A percentile compares a stretch with the other conserved stretches of the same genome.
These are phyloP conservation scores for Cydia pomonella DNA, from an alignment of 1,140 invertebrate genomes.

Conservation along the genomic window DNA sequence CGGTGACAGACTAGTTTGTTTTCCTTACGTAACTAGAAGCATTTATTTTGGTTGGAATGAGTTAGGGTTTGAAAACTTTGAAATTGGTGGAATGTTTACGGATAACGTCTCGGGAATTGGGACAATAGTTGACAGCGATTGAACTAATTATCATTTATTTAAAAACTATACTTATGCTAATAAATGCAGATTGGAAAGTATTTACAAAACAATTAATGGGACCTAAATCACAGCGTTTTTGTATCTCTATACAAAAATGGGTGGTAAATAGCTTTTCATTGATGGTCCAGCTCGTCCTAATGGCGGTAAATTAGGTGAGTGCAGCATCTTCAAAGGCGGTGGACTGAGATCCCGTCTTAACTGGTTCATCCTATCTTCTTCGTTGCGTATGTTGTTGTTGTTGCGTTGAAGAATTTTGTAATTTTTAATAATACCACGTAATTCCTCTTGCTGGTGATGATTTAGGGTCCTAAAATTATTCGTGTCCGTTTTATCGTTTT, in stretches of 20 bases:
- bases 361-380: conserved; percentile 47
- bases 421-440: conserved; percentile 68
- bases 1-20: too few relatives aligned
- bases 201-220: conserved; percentile 53
- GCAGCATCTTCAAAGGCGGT: conserved; percentile 52
- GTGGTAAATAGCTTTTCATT: conserved; percentile 69
- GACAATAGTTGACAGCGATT: neutral
- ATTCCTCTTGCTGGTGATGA: conserved; percentile 51
- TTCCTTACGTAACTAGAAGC: too few relatives aligned
- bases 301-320: conserved; percentile 58
- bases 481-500: conserved; percentile 36
- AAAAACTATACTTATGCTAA: conserved; percentile 48
- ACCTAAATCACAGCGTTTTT: conserved; percentile 59
- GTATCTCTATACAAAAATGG: conserved; percentile 58
- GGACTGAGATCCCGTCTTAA: conserved; percentile 47
- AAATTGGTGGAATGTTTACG: too few relatives aligned
- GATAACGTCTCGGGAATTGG: neutral
- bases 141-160: conserved; percentile 32
- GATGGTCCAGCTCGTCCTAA: conserved; percentile 71
- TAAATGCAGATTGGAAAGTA: conserved; percentile 65
- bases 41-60: too few relatives aligned
- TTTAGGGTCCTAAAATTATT: conserved; percentile 23
- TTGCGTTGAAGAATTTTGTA: conserved; percentile 72
- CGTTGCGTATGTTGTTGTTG: conserved; percentile 44
- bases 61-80: too few relatives aligned